Conservation (phyloP, 2,113 vertebrate genomes). For the Cyanoliseus patagonus region DNA sequence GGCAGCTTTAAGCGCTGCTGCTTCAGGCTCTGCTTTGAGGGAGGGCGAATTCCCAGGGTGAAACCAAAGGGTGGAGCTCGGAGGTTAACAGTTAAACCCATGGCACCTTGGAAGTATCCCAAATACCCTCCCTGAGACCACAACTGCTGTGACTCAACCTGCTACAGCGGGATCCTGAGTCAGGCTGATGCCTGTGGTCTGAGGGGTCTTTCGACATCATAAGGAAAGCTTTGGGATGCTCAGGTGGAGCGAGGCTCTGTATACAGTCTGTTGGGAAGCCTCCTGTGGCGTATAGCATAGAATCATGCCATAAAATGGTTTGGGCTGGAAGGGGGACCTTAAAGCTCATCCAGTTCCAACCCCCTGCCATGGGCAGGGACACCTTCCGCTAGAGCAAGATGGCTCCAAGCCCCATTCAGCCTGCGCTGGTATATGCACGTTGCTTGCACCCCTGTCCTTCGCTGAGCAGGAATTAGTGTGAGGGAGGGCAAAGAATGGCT, state of each 20-base stretch:
- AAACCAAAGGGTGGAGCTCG: background rate
- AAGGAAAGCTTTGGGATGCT: background rate
- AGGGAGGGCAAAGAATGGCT: background rate
- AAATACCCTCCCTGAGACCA: background rate
- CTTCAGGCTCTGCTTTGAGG: background rate
- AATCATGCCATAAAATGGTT: background rate
- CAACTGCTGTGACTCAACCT: background rate
- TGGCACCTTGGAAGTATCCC: background rate
- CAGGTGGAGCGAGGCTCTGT: background rate
- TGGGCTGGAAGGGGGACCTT: background rate
- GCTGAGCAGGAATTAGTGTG: accelerated
- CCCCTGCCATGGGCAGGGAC: background rate
- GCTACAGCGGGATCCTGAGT: background rate
- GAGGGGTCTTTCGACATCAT: accelerated
- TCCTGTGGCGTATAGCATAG: background rate
- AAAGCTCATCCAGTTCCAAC: background rate
- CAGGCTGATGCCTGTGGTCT: background rate
- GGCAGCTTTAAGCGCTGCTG: background rate
- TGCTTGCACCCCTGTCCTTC: background rate
- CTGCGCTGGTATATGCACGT: accelerated
- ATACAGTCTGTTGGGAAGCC: accelerated
- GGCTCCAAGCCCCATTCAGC: background rate
- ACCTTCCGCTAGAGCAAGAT: background rate
- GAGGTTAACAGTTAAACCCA: conserved; percentile 14
- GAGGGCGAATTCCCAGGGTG: background rate